Base-by-base conservation (phyloP, 2,113 vertebrate species). In the Misgurnus mizolepis region DNA sequence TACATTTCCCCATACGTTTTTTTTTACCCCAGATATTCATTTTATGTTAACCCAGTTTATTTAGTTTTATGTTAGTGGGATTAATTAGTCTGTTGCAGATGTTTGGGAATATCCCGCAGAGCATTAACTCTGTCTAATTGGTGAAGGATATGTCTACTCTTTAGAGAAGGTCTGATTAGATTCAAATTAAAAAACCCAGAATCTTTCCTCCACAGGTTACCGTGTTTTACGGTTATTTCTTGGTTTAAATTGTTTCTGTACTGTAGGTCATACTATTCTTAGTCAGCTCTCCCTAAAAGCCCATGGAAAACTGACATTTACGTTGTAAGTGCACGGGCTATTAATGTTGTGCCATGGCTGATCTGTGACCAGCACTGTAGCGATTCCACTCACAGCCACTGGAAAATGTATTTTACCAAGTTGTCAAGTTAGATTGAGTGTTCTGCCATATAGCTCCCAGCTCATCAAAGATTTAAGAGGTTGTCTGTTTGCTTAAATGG, bases 371-470 rank as follows among this genome's bases (percentile, higher is more conserved):
- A 9, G 71, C 58, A 8, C 43, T 39, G 10, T 56, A 56, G 39
- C 45, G 70, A 81, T 85, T 82, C 67, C 58, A 67, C 58, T 62
- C 80, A 11, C 40, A 64, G 53, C 77, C 68, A 55, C 58, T 17
- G 78, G 64, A 64, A 50, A 60, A 76, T 56, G 55, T 74, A 58
- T 81, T 85, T 83, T 60, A 83, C 49, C 67, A 49, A 74, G 68
- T 78, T 81, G 78, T 83, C 84, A 83, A 11, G 17, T 80, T 62
- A 78, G 84, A 85, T 78, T 83, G 74, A 83, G 75, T 78, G 68
- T 68, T 74, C 47, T 83, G 78, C 47, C 78, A 69, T 65, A 49
- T 18, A 64, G 14, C 74, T 58, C 47, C 56, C 45, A 62, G 74
- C 68, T 83, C 78, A 81, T 83, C 50, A 78, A 78, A 85, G 67